Percentiles rank a stretch among this genome's conserved stretches.
phyloP scores from a whole-genome alignment of 2,888 invertebrate genomes.

The Neoitamus cyanurus region DNA sequence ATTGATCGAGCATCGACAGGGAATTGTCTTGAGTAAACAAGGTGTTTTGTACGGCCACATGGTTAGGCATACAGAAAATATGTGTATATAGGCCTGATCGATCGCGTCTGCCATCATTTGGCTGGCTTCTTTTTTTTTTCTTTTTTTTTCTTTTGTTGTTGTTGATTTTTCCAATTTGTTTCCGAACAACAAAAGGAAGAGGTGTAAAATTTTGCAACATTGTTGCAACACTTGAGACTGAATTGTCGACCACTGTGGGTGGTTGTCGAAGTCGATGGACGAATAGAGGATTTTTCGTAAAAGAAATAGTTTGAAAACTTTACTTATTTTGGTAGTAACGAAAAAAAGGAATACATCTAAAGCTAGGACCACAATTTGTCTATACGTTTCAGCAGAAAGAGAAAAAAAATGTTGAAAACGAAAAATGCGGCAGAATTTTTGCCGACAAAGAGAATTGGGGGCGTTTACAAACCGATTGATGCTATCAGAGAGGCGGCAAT shows the following conservation, averaged over 20 bases:
- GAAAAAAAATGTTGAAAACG: background rate
- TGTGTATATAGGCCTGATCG: background rate
- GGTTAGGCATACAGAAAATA: background rate
- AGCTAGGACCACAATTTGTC: too few species aligned
- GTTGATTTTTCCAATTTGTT: background rate
- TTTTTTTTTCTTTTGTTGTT: background rate
- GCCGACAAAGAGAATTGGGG: background rate
- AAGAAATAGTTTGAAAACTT: too few species aligned
- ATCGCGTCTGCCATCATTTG: background rate
- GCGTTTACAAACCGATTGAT: constrained; percentile 34
- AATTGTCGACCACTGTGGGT: too few species aligned
- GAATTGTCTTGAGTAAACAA: constrained; percentile 18
- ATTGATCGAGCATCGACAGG: constrained; percentile 26
- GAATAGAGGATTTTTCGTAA: too few species aligned
- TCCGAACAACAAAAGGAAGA: background rate
- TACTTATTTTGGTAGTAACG: too few species aligned
- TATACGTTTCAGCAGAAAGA: too few species aligned
- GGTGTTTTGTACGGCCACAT: background rate
- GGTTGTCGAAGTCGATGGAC: too few species aligned
- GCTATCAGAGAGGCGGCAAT: constrained; percentile 32
- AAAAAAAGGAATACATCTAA: too few species aligned
- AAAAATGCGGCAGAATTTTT: background rate
- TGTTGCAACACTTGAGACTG: background rate
- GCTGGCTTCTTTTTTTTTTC: background rate
- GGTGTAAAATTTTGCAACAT: background rate